Evolutionary conservation across 2,797 vertebrate genomes (phyloP), one percentile per base, ranked within the genome.

Genomic region (Gouania willdenowi): DNA sequence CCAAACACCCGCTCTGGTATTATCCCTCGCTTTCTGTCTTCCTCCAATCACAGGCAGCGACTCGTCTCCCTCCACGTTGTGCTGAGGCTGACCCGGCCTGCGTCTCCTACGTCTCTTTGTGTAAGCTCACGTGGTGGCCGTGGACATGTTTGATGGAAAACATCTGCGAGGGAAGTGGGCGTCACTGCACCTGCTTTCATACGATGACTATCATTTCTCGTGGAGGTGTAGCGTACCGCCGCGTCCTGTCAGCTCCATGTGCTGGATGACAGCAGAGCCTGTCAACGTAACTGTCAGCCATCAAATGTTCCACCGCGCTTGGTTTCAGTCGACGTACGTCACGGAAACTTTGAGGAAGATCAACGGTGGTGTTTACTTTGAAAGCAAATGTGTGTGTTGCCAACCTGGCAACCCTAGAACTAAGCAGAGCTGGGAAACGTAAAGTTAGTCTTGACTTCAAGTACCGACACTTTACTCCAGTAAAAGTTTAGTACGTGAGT

Each of bases 81-180:
- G 85, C 72, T 63, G 21, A 7, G 33, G 52, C 59, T 51, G 18
- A 61, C 41, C 13, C 61, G 72, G 89, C 89, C 47, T 72, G 72
- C 66, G 71, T 88, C 88, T 93, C 92, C 77, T 47, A 5, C 83
- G 63, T 80, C 48, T 90, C 71, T 68, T 91, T 89, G 86, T 91
- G 82, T 87, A 47, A 61, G 90, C 91, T 89, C 84, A 85, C 91
- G 90, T 89, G 89, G 87, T 90, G 83, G 79, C 89, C 88, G 80
- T 83, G 84, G 73, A 79, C 81, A 86, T 84, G 86, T 86, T 93
- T 94, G 91, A 94, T 91, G 90, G 91, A 91, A 89, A 90, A 87
- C 92, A 94, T 94, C 94, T 97, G 93, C 88, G 91, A 91, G 88
- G 92, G 91, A 88, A 88, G 90, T 91, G 91, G 91, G 90, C 90